phyloP scores from a whole-genome alignment of 2,888 invertebrate genomes.

The Plutella xylostella region DNA sequence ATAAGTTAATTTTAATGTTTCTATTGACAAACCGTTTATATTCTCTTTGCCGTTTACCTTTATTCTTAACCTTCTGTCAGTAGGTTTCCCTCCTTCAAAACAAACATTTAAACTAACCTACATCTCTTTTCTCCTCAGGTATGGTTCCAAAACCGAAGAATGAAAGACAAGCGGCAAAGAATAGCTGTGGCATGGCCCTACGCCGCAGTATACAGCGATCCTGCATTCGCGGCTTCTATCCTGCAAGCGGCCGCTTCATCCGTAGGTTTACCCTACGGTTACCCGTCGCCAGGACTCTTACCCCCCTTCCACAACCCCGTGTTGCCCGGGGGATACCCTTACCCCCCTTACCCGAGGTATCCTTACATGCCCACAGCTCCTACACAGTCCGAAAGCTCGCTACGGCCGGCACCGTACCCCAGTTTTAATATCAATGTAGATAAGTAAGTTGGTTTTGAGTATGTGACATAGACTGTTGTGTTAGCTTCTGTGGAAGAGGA shows the following conservation, averaged over 20 bases:
- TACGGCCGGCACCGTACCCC: conserved; percentile 61
- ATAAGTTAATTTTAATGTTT: conserved; percentile 1
- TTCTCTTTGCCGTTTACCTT: background rate
- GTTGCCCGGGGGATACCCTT: conserved; percentile 71
- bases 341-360: conserved; percentile 59
- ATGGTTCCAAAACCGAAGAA: conserved; percentile 97
- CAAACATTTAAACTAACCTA: background rate
- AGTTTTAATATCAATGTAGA: conserved; percentile 60
- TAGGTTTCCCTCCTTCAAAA: no score
- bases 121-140: conserved; percentile 72
- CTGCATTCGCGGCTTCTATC: conserved; percentile 91
- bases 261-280: conserved; percentile 73
- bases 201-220: conserved; percentile 93
- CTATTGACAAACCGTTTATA: no score
- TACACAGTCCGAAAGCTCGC: conserved; percentile 52
- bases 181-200: conserved; percentile 97
- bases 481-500: background rate
- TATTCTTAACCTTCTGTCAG: no score
- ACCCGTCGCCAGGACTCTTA: conserved; percentile 69
- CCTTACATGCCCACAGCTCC: conserved; percentile 68
- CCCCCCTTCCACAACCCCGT: conserved; percentile 69
- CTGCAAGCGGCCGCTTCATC: conserved; percentile 89
- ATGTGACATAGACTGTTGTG: conserved; percentile 11
- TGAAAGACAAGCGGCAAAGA: conserved; percentile 97
- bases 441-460: conserved; percentile 35